A percentile compares a stretch with the other conserved stretches of the same genome.
These are phyloP conservation scores for Seira ritae DNA, from an alignment of 2,888 invertebrate genomes.

Conservation along the genomic window DNA sequence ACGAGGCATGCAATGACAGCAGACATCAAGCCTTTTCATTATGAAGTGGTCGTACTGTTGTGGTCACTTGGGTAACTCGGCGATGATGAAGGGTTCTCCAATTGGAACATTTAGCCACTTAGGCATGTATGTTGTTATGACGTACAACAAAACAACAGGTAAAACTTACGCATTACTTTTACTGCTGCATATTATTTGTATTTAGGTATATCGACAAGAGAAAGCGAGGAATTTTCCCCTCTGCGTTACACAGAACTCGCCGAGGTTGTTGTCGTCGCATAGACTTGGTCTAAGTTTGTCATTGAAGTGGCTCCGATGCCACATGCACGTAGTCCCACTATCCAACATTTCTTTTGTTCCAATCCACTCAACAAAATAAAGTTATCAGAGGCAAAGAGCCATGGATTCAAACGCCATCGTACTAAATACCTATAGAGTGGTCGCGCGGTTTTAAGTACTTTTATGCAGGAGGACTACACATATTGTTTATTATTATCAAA, in stretches of 20 bases:
- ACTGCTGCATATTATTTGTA: background rate
- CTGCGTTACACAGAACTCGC: background rate
- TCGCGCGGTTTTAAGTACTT: background rate
- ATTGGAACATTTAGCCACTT: background rate
- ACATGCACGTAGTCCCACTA: constrained; percentile 4
- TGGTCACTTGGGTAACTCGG: background rate
- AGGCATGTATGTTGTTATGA: no score
- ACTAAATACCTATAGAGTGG: no score
- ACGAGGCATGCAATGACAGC: background rate
- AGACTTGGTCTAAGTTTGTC: background rate
- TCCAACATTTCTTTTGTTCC: constrained; percentile 2
- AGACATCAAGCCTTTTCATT: background rate
- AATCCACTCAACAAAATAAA: constrained; percentile 17
- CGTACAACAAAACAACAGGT: constrained; percentile 9
- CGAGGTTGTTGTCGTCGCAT: no score
- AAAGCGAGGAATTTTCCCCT: background rate
- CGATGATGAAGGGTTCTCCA: constrained; percentile 6
- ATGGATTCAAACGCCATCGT: background rate
- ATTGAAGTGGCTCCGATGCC: constrained; percentile 15
- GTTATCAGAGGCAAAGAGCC: background rate
- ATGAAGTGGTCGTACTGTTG: background rate
- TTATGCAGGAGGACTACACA: background rate
- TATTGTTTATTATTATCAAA: constrained; percentile 8
- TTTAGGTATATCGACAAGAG: background rate
- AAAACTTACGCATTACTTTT: background rate